Evolutionary conservation across 2,797 vertebrate genomes (phyloP).

Genomic region (Morus bassanus): DNA sequence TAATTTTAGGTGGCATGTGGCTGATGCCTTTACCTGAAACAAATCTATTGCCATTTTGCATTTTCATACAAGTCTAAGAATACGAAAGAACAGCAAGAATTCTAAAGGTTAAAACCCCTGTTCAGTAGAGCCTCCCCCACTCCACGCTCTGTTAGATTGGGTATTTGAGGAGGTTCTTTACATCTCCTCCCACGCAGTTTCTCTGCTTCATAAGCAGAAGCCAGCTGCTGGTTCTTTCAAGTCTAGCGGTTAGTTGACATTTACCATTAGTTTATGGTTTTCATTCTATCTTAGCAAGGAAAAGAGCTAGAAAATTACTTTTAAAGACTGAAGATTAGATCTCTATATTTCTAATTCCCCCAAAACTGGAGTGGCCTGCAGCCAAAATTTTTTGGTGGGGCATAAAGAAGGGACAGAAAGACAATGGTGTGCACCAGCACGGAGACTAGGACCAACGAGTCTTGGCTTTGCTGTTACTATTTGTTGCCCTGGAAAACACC

Average conservation of each 20-base stretch:
- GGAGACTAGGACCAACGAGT: not conserved
- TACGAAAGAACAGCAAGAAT: not conserved
- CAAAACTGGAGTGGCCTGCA: not conserved
- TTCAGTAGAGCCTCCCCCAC: not conserved
- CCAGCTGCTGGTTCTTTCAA: conserved; percentile 42
- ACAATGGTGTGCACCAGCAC: not conserved
- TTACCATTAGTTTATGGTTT: conserved; percentile 25
- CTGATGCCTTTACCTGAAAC: not conserved
- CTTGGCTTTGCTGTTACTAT: not conserved
- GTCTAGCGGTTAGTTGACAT: conserved; percentile 45
- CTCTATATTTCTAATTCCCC: not conserved
- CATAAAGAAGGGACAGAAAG: not conserved
- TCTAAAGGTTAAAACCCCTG: conserved; percentile 27
- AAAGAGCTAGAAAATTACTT: not conserved
- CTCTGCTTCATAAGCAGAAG: conserved; percentile 33
- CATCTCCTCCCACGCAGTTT: conserved; percentile 30
- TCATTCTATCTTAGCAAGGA: not conserved
- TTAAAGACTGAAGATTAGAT: not conserved
- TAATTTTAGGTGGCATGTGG: not conserved
- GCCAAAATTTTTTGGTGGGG: not conserved
- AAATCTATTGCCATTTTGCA: not conserved
- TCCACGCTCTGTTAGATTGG: not conserved
- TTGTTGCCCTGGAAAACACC: not conserved
- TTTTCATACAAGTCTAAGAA: not conserved
- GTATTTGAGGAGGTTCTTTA: conserved; percentile 22